Conservation (phyloP, 2,113 vertebrate genomes). For the Cairina moschata region DNA sequence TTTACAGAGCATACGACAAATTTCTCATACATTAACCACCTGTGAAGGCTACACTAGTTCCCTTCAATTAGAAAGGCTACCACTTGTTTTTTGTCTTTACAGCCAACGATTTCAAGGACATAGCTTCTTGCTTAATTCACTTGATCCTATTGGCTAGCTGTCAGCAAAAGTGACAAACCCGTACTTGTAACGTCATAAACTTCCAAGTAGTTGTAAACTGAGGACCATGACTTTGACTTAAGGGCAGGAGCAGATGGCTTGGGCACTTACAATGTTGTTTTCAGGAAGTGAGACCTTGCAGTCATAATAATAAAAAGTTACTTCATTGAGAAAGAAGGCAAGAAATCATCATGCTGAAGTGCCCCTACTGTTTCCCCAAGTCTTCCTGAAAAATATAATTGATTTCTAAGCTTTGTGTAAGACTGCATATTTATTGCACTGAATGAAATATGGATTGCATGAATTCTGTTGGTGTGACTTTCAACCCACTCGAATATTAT, state of each 20-base stretch:
- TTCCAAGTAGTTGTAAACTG: conserved; percentile 67
- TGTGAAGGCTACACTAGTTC: neutral
- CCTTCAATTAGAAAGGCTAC: neutral
- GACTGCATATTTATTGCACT: conserved; percentile 13
- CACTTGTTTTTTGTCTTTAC: neutral
- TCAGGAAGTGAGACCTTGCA: conserved; percentile 17
- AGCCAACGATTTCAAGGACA: conserved; percentile 61
- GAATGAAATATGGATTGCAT: conserved; percentile 56
- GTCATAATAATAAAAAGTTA: conserved; percentile 20
- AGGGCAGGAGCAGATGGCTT: conserved; percentile 55
- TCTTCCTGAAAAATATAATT: neutral
- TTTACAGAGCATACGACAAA: neutral
- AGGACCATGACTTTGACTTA: conserved; percentile 68
- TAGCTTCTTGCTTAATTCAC: conserved; percentile 56
- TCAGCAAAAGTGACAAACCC: conserved; percentile 62
- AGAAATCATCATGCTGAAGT: conserved; percentile 29
- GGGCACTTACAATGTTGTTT: conserved; percentile 34
- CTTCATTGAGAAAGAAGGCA: conserved; percentile 12
- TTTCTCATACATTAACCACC: neutral
- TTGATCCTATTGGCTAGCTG: conserved; percentile 63
- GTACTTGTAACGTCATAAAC: conserved; percentile 65
- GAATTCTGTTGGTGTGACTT: conserved; percentile 58
- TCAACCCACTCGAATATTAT: conserved; percentile 58
- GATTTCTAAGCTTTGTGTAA: conserved; percentile 18
- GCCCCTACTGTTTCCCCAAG: conserved; percentile 8